phyloP scores from a whole-genome alignment of 1,140 invertebrate species.

The Cepaea nemoralis region DNA sequence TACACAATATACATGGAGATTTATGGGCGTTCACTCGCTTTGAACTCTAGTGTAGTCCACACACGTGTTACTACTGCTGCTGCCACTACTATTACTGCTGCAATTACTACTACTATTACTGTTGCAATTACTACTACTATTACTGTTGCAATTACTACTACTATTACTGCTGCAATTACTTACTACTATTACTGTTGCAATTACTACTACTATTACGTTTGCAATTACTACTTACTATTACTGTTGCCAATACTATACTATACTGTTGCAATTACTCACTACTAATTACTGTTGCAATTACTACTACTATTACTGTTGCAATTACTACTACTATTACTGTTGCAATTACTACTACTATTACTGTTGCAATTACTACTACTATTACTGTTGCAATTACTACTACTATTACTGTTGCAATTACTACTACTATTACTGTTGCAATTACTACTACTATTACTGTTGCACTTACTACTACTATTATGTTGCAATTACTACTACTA shows the following conservation, averaged over 20 bases:
- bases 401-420: constrained; percentile 28
- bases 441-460: constrained; percentile 10
- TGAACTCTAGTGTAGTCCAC: too few species aligned
- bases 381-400: constrained; percentile 21
- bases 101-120: neutral
- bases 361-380: constrained; percentile 26
- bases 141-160: neutral
- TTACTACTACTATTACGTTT: neutral
- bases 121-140: neutral
- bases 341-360: neutral
- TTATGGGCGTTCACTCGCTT: too few species aligned
- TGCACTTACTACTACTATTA: neutral
- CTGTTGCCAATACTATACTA: neutral
- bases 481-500: neutral
- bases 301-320: neutral
- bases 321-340: neutral
- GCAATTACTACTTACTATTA: neutral
- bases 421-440: constrained; percentile 6
- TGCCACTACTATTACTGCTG: neutral
- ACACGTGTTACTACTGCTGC: neutral
- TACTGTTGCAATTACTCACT: too few species aligned
- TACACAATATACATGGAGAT: too few species aligned
- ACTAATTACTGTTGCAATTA: neutral
- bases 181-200: neutral
- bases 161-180: too few species aligned